Evolutionary conservation across 2,797 vertebrate species (phyloP).

Genomic region (Synaphobranchus kaupii): DNA sequence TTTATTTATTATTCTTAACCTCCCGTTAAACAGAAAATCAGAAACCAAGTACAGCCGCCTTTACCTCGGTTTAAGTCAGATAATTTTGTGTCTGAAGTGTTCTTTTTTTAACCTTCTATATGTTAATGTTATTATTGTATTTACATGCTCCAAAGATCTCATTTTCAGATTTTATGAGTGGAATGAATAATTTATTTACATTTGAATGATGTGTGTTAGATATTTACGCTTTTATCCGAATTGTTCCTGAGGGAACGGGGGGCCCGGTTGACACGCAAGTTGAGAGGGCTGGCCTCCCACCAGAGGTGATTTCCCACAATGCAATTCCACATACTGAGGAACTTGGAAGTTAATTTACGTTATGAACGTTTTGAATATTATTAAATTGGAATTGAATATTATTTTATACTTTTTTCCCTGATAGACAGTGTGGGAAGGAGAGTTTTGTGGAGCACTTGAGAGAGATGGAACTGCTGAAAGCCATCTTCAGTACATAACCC

Average conservation of each 20-base stretch:
- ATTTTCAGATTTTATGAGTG: constrained; percentile 31
- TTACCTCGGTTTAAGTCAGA: background rate
- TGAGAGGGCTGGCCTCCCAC: background rate
- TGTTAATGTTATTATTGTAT: constrained; percentile 35
- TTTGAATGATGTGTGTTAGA: constrained; percentile 37
- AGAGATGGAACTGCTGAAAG: background rate
- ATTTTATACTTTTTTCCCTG: background rate
- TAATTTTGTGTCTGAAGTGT: constrained; percentile 18
- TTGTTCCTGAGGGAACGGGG: background rate
- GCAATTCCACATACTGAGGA: background rate
- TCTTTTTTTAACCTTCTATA: constrained; percentile 14
- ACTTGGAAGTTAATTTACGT: background rate
- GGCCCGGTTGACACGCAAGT: background rate
- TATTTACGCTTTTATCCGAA: background rate
- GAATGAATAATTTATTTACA: constrained; percentile 36
- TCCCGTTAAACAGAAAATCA: background rate
- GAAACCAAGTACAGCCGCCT: constrained; percentile 3
- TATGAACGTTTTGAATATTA: background rate
- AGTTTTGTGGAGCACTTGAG: background rate
- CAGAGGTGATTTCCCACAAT: background rate
- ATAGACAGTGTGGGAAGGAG: background rate
- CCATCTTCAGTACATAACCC: background rate
- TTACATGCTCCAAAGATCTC: constrained; percentile 32
- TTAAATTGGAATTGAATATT: background rate
- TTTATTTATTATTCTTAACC: background rate